Percentiles rank a stretch among this genome's conserved stretches.
Evolutionary conservation across 2,888 invertebrate genomes (phyloP).

Genomic region (Tetragonisca angustula): DNA sequence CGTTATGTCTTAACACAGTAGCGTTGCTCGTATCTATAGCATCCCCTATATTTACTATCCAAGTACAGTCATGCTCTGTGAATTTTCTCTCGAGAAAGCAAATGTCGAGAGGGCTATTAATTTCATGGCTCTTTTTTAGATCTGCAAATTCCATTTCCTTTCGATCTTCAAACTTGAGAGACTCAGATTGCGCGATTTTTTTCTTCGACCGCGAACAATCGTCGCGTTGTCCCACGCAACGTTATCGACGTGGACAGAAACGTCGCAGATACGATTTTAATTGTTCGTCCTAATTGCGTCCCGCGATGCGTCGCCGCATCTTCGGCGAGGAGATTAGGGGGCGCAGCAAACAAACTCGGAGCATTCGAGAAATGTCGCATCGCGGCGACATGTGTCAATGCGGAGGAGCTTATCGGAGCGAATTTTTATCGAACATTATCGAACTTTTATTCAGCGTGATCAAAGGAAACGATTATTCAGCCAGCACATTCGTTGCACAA

Average conservation of each 20-base stretch:
- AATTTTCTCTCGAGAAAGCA: too few species aligned
- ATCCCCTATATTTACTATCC: too few species aligned
- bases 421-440: slow-evolving; percentile 10
- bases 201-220: slow-evolving; percentile 34
- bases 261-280: slow-evolving; percentile 20
- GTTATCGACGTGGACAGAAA: slow-evolving; percentile 17
- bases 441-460: not conserved
- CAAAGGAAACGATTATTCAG: not conserved
- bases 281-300: not conserved
- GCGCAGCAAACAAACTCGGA: not conserved
- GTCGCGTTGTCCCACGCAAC: slow-evolving; percentile 24
- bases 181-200: slow-evolving; percentile 3
- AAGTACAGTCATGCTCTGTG: too few species aligned
- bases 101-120: not conserved
- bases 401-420: slow-evolving; percentile 19
- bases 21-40: too few species aligned
- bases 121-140: not conserved
- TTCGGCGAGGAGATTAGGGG: slow-evolving; percentile 7
- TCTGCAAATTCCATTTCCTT: slow-evolving; percentile 1
- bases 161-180: slow-evolving; percentile 24
- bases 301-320: slow-evolving; percentile 5
- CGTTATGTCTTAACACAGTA: too few species aligned
- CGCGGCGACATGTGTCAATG: not conserved
- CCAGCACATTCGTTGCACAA: not conserved
- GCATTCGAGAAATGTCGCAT: slow-evolving; percentile 7